Evolutionary conservation across 2,113 vertebrate genomes (phyloP), one percentile per base, ranked within the genome.

Genomic region (Scomber japonicus): DNA sequence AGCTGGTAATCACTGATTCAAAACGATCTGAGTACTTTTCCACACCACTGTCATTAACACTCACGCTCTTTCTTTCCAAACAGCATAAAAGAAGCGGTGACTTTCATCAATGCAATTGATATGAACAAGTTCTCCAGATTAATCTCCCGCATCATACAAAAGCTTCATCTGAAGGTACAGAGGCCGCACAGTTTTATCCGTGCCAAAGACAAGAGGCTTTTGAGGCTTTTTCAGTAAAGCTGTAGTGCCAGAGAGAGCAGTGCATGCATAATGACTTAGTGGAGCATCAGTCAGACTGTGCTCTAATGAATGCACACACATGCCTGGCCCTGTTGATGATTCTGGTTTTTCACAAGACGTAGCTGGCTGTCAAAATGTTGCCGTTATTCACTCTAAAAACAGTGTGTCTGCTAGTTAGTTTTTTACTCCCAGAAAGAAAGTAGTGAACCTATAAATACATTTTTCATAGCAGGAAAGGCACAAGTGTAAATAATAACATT

Each of bases 151-250:
- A 97, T 99, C 69, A 95, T 97, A 69, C 97, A 99, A 82, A 99
- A 96, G 89, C 96, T 99, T 84, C 98, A 99, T 86, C 85, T 98
- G 51, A 99, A 98, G 97, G 98, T 99, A 88, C 19, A 50, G n/a
- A 70, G n/a, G 54, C 46, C 61, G 1, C n/a, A 14, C 19, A 27
- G 6, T 71, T 46, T 63, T 59, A 45, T 75, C 71, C 4, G 13
- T 63, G 57, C 11, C 65, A 78, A 53, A 86, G 55, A 79, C 63
- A 45, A 60, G 66, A 80, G 82, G 70, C 73, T 73, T 74, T 76
- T 54, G 13, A 77, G 62, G 77, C 30, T 81, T 85, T 16, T 50
- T 31, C 62, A 35, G 64, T 57, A 73, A 35, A 67, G 73, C 71
- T 81, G 60, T 11, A 15, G 31, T 59, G 55, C 40, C 24, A 87